phyloP scores from a whole-genome alignment of 1,140 invertebrate species.

The Spodoptera frugiperda region DNA sequence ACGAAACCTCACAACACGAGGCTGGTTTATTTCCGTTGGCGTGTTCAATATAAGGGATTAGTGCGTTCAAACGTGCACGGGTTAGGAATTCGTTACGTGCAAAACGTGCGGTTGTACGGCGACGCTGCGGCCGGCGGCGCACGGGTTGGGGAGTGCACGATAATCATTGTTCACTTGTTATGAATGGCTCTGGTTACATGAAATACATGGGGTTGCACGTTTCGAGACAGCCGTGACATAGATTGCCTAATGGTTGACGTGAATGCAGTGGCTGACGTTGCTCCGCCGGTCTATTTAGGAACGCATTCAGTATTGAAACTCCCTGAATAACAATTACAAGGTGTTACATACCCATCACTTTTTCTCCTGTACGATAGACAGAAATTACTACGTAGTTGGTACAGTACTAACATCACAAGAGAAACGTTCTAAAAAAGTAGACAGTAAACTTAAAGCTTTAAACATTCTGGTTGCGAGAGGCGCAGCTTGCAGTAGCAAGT shows the following conservation, averaged over 20 bases:
- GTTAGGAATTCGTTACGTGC: neutral
- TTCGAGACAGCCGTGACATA: slow-evolving; percentile 3
- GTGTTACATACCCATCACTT: too few species aligned
- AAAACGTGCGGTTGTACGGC: slow-evolving; percentile 8
- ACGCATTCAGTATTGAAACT: too few species aligned
- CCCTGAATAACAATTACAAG: too few species aligned
- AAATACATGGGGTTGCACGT: slow-evolving; percentile 14
- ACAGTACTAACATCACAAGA: too few species aligned
- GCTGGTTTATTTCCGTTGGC: slow-evolving; percentile 16
- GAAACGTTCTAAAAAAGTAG: too few species aligned
- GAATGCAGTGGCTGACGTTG: neutral
- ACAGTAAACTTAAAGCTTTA: too few species aligned
- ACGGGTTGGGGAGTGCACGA: slow-evolving; percentile 1
- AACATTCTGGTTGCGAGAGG: too few species aligned
- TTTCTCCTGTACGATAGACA: too few species aligned
- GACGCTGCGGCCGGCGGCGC: neutral
- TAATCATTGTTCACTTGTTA: slow-evolving; percentile 4
- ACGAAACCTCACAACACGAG: slow-evolving; percentile 19
- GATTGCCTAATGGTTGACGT: slow-evolving; percentile 15
- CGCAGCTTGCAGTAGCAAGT: too few species aligned
- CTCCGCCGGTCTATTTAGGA: too few species aligned
- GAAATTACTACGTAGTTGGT: too few species aligned
- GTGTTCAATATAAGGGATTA: slow-evolving; percentile 4
- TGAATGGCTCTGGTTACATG: slow-evolving; percentile 13
- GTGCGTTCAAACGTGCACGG: slow-evolving; percentile 11